These are phyloP conservation scores for Aviceda subcristata DNA, from an alignment of 2,113 vertebrate species.

Conservation along the genomic window DNA sequence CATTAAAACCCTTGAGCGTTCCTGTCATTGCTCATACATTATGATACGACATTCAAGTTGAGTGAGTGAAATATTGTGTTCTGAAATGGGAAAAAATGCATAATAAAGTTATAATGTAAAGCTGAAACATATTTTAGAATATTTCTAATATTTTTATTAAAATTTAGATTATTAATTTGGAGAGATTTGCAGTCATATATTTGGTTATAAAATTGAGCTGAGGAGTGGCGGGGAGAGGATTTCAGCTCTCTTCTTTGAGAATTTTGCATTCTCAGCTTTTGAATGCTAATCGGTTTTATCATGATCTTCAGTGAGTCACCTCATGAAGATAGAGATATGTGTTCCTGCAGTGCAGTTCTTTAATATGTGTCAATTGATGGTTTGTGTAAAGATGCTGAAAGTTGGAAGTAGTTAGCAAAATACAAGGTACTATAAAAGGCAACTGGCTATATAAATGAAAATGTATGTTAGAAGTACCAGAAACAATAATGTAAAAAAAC, in stretches of 20 bases:
- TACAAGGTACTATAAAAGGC: neutral
- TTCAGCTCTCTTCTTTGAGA: neutral
- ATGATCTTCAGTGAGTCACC: neutral
- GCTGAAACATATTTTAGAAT: neutral
- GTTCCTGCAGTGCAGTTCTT: neutral
- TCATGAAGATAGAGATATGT: neutral
- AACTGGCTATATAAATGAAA: neutral
- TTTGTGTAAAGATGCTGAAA: neutral
- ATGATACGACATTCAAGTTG: neutral
- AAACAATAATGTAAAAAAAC: neutral
- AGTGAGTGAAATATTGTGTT: neutral
- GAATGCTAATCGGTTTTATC: neutral
- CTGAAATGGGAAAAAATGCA: neutral
- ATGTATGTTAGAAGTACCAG: neutral
- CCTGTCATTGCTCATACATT: neutral
- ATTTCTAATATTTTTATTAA: neutral
- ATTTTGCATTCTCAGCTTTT: neutral
- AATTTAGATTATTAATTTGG: neutral
- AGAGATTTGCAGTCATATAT: neutral
- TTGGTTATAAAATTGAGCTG: neutral
- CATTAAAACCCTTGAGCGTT: neutral
- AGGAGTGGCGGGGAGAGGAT: neutral
- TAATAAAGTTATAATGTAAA: neutral
- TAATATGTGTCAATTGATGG: neutral
- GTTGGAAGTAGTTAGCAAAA: neutral